Percentiles rank a stretch among this genome's conserved stretches.
Conservation (phyloP, 2,113 vertebrate genomes). For the Callocephalon fimbriatum region DNA sequence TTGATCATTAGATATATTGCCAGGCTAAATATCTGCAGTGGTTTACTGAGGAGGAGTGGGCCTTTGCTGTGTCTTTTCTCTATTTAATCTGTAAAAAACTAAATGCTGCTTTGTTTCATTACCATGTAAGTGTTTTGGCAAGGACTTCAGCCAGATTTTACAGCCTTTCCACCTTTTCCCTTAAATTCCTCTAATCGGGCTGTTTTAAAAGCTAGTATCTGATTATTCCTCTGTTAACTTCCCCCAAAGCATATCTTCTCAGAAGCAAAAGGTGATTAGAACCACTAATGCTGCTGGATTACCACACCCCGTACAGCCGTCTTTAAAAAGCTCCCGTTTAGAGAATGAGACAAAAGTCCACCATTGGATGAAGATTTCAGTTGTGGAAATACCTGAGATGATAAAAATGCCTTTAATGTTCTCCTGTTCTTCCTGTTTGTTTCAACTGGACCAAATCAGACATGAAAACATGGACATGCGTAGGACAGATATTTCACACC, state of each 20-base stretch:
- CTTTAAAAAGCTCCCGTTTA: neutral
- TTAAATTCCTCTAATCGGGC: neutral
- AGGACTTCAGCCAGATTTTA: neutral
- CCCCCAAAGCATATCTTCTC: neutral
- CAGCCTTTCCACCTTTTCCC: neutral
- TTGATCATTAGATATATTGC: neutral
- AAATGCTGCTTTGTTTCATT: constrained; percentile 18
- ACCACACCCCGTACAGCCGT: neutral
- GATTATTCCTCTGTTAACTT: neutral
- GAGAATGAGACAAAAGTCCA: neutral
- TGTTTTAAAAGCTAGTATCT: neutral
- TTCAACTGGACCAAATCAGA: neutral
- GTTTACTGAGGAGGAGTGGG: neutral
- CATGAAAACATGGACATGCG: rapidly evolving
- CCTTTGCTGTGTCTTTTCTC: neutral
- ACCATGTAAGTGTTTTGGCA: neutral
- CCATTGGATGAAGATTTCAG: neutral
- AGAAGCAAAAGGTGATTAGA: neutral
- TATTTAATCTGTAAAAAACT: neutral
- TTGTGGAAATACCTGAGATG: neutral
- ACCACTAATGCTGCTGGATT: neutral
- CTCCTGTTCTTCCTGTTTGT: neutral
- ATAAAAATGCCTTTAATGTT: neutral
- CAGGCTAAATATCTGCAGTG: neutral
- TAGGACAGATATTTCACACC: neutral